phyloP scores from a whole-genome alignment of 2,797 vertebrate species.

The Eulemur rubriventer region DNA sequence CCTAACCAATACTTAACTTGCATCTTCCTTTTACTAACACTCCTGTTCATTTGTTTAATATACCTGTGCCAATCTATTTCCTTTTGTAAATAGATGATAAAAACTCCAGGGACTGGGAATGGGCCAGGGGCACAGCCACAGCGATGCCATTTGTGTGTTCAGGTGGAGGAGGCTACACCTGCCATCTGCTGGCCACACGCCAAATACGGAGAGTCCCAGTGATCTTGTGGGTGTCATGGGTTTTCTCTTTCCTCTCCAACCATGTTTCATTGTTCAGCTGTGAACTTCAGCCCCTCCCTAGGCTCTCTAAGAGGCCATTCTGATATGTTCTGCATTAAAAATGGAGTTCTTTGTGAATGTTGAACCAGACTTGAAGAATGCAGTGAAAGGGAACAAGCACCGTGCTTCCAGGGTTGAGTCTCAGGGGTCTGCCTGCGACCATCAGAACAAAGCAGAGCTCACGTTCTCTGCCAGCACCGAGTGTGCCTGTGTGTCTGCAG shows the following conservation, averaged over 20 bases:
- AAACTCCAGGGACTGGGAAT: neutral
- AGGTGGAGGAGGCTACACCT: rapidly evolving
- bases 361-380: neutral
- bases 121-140: no score
- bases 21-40: neutral
- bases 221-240: neutral
- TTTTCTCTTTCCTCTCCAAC: neutral
- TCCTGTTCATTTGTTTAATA: neutral
- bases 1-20: neutral
- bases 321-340: neutral
- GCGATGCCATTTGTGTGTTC: neutral
- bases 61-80: neutral
- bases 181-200: neutral
- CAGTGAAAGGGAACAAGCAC: rapidly evolving
- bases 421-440: neutral
- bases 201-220: rapidly evolving
- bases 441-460: neutral
- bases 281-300: neutral
- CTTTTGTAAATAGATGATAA: neutral
- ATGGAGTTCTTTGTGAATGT: neutral
- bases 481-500: rapidly evolving
- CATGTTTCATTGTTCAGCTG: neutral
- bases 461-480: rapidly evolving
- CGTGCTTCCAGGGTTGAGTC: neutral
- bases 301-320: neutral